These are phyloP conservation scores for Gephyroberyx darwinii DNA, from an alignment of 2,797 vertebrate species.

Conservation along the genomic window DNA sequence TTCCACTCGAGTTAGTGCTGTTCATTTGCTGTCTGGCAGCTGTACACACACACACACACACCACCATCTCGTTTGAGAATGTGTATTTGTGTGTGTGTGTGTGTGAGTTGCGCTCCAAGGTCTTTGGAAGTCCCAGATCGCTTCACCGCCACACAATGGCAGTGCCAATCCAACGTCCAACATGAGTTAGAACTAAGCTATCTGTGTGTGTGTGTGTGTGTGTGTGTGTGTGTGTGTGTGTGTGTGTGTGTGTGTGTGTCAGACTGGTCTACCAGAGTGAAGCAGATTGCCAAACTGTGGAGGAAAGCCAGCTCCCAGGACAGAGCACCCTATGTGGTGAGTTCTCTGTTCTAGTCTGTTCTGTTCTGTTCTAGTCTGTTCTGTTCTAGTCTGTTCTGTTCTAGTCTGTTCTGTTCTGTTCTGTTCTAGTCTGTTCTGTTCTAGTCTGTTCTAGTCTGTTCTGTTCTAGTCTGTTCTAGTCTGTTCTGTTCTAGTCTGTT, in stretches of 20 bases:
- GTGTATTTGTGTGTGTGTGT: constrained; percentile 24
- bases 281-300: constrained; percentile 98
- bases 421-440: not conserved
- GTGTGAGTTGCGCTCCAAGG: constrained; percentile 32
- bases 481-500: no score
- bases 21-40: constrained; percentile 47
- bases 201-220: constrained; percentile 27
- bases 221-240: not conserved
- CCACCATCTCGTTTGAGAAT: constrained; percentile 9
- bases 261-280: constrained; percentile 93
- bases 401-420: no score
- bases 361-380: not conserved
- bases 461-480: no score
- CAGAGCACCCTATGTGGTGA: constrained; percentile 95
- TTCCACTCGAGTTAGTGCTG: constrained; percentile 41
- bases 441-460: no score
- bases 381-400: not conserved
- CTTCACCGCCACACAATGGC: constrained; percentile 56
- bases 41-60: constrained; percentile 15
- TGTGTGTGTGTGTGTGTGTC: not conserved
- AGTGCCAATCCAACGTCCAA: constrained; percentile 56
- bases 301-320: constrained; percentile 98
- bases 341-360: constrained; percentile 11
- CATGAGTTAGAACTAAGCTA: constrained; percentile 53
- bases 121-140: constrained; percentile 28